Base-by-base conservation (phyloP, 2,888 invertebrate species). In the Ormyrus thymus region DNA sequence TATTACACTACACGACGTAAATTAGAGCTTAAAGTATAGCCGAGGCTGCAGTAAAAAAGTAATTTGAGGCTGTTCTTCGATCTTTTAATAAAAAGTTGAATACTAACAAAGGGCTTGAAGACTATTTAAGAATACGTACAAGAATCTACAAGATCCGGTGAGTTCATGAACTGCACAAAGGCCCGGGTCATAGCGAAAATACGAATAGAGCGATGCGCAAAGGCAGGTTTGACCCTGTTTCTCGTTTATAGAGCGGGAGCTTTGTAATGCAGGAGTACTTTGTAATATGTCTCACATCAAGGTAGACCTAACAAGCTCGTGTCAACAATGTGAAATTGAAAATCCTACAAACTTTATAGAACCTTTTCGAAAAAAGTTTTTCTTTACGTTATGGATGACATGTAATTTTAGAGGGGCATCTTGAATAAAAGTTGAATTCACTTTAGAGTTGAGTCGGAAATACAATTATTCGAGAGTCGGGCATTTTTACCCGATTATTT, bases 201-300 rank as follows among this genome's bases (percentile, higher is more conserved):
- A 46, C 50, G 68, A 75, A 61, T 43, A 51, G 46, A 58, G 59
- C 56, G 68, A 70, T 66, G 65, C 58, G 58, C 56, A 65, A 46
- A 58, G 50, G 56, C 56, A 61, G 48, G 29, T 72, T 53, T 72
- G 66, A 66, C 71, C 51, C 61, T 59, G 61, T 71, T 71, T 64
- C 65, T 58, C 9, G 56, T 55, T 59, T 15, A 48, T 48, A 11
- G 11, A n/a, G 13, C 15, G 2, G 9, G 29, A 56, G 29, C 50
- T 58, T 65, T 65, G 46, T 50, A 65, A 15, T 61, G 46, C 46
- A 45, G 45, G n/a, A 55, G 11, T 45, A 58, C 55, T 64, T 58
- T 55, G 46, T 55, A 76, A 68, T 76, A 61, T 29, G 29, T 4
- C 15, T 11, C 55, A 13, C 46, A 69, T 69, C 68, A 75, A 75